phyloP scores from a whole-genome alignment of 2,888 invertebrate species.

The Petrolisthes manimaculis region DNA sequence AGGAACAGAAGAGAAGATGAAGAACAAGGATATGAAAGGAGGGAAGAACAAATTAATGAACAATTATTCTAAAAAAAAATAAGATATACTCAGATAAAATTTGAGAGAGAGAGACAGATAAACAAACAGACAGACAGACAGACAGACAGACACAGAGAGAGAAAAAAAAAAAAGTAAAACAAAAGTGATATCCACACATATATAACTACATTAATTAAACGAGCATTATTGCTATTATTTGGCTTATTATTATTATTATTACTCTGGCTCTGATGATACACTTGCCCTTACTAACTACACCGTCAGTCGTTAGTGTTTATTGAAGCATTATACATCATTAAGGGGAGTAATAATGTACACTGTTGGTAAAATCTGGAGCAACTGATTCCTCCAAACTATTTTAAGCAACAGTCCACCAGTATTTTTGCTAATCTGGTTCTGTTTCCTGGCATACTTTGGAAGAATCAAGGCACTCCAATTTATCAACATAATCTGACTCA shows the following conservation, averaged over 20 bases:
- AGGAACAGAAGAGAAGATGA: background rate
- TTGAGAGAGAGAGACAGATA: slow-evolving; percentile 90
- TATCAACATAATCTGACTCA: too few species aligned
- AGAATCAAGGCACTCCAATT: too few species aligned
- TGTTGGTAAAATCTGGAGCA: too few species aligned
- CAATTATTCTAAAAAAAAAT: background rate
- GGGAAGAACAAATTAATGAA: background rate
- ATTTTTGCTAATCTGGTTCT: too few species aligned
- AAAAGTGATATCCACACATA: background rate
- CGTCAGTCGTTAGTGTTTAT: too few species aligned
- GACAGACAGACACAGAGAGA: background rate
- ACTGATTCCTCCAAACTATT: too few species aligned
- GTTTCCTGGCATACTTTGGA: too few species aligned
- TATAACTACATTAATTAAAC: background rate
- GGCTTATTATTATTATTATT: background rate
- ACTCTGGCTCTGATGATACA: too few species aligned
- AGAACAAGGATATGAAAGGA: background rate
- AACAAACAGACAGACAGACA: slow-evolving; percentile 81
- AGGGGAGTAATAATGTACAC: background rate
- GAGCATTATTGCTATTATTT: background rate
- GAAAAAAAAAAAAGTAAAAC: background rate
- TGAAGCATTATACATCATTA: background rate
- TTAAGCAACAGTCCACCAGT: too few species aligned
- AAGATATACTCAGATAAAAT: slow-evolving; percentile 76
- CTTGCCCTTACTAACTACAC: too few species aligned